Conservation (phyloP, 2,113 vertebrate species). For the Pandion haliaetus region DNA sequence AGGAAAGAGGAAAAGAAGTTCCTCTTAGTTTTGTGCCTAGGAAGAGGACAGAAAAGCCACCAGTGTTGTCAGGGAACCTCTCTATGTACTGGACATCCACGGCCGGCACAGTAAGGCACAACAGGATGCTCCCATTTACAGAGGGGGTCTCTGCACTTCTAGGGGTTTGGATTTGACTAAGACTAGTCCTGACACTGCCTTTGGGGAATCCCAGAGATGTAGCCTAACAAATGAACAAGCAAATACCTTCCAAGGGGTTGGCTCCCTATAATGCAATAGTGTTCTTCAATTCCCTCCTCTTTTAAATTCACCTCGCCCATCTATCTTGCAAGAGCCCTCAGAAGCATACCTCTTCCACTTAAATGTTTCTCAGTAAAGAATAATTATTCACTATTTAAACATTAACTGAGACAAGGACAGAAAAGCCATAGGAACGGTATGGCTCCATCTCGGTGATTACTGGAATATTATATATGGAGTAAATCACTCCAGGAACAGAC, state of each 20-base stretch:
- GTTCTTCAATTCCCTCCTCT: background rate
- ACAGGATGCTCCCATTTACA: background rate
- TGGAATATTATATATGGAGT: background rate
- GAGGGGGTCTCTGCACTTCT: background rate
- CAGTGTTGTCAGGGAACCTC: background rate
- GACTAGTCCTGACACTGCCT: background rate
- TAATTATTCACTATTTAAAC: background rate
- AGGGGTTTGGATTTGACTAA: background rate
- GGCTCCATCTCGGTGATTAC: no score
- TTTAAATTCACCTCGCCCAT: background rate
- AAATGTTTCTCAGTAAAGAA: background rate
- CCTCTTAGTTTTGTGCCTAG: background rate
- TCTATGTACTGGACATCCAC: background rate
- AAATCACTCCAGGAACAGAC: background rate
- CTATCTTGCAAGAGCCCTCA: background rate
- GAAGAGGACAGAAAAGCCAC: background rate
- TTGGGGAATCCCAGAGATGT: background rate
- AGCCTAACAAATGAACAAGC: background rate
- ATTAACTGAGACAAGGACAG: background rate
- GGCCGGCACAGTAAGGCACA: accelerated
- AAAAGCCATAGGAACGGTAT: background rate
- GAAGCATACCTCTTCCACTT: background rate
- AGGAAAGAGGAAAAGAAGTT: background rate
- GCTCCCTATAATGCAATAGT: background rate
- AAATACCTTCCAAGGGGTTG: background rate